Base-by-base conservation (phyloP, 2,888 invertebrate species). In the Trachelus iudaicus region DNA sequence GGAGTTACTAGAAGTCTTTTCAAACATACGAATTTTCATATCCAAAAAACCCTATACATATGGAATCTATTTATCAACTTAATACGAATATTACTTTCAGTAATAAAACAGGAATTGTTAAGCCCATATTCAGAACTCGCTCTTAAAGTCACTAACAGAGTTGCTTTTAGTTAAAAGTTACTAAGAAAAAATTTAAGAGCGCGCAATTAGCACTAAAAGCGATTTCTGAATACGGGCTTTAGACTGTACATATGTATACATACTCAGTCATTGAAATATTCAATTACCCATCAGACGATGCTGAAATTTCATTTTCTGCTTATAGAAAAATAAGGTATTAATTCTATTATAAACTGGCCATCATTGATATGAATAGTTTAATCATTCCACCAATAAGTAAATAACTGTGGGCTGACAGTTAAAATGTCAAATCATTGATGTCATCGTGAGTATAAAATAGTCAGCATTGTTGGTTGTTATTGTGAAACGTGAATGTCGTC, bases 1-100 rank as follows among this genome's bases (percentile, higher is more conserved):
- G 11, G 34, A 34, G 31, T 40, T 37, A 35, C 4, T n/a, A 23
- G 23, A 69, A n/a, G 6, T 78, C n/a, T 73, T 73, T 76, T 34
- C 12, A 69, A 40, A 34, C 33, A 74, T 69, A 23, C 33, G 23
- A 73, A 71, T 71, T n/a, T 74, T 80, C 31, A 68, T 69, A 71
- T 12, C 35, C 6, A 73, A 40, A 76, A 75, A 73, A 69, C 11
- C 13, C 34, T 34, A n/a, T 56, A n/a, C 31, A 37, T 2, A 0
- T 12, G 30, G 12, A 34, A 69, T 6, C 15, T 23, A 0, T 73
- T 23, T n/a, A 34, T 34, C 34, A 11, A 78, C 35, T 73, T 30
- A 68, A 23, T 76, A 56, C 73, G 73, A 34, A 73, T 76, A 76
- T 34, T 34, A 73, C 23, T 73, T 23, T 73, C 23, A 23, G 9